Base-by-base conservation (phyloP, 2,113 vertebrate species). In the Narcine bancroftii region DNA sequence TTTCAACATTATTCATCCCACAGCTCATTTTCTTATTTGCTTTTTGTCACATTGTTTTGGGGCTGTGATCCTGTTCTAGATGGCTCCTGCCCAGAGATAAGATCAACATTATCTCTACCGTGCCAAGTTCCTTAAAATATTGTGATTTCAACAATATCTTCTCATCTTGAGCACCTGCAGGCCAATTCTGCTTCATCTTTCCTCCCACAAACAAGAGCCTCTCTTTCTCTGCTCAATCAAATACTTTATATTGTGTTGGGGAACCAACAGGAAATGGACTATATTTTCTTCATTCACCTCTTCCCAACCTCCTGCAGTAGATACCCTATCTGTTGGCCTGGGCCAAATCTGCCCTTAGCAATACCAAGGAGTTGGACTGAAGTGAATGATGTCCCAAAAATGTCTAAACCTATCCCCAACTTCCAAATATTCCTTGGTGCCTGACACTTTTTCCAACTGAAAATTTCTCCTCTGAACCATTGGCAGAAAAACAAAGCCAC, bases 261-360 rank as follows among this genome's bases (percentile, higher is more conserved):
- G 53, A 89, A 63, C 29, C 15, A 24, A n/a, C 56, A 89, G 83
- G 83, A 63, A 21, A 39, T 89, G 83, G 17, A 21, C n/a, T 89
- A 63, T 89, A 19, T 63, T 63, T 39, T 63, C 17, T 33, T 33
- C 6, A 63, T 15, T 9, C 77, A 36, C 83, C n/a, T 89, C 45
- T n/a, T 63, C 1, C 60, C 60, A 63, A 63, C 60, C 60, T 63
- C 17, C 60, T 56, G 53, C 56, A 81, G 45, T 81, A 81, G 77
- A 60, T 63, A 10, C 53, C 63, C 83, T 53, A 89, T 89, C 83
- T 89, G 87, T 60, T 89, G 87, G 60, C 60, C 53, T 66, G 60
- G 87, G 39, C 36, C 15, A 89, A 66, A 65, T 6, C 87, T 33
- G 87, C 21, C 87, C 39, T 26, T 66, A 29, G 60, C 65, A 36